Base-by-base conservation (phyloP, 2,797 vertebrate species). In the Benthosema pterotum region DNA sequence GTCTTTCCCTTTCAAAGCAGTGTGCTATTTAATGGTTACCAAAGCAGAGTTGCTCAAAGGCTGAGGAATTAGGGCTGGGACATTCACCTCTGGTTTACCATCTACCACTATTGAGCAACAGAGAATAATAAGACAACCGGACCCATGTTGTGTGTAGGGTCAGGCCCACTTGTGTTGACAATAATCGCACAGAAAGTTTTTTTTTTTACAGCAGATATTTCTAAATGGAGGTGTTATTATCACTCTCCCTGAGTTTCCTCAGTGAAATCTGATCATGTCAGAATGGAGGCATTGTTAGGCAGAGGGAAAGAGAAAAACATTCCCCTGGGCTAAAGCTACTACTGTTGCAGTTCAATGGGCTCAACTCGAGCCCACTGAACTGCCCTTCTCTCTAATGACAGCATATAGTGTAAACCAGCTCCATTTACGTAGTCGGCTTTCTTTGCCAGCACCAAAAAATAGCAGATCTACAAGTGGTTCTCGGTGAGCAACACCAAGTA, bases 271-370 rank as follows among this genome's bases (percentile, higher is more conserved):
- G 85, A 90, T 88, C 83, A 81, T 69, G 68, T 86, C 71, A 85
- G 78, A 91, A 89, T 83, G 78, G 82, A 74, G 60, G 75, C 83
- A 84, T 90, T 88, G 85, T 89, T 87, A 86, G 87, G 80, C 66
- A 74, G 69, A 74, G 64, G 63, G 69, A 75, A 63, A 67, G 60
- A 45, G 57, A 83, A 63, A 63, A 73, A 78, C 60, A 80, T 79
- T 53, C 80, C 80, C 77, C 67, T 25, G 9, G 81, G 87, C 76
- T 72, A 46, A 32, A 80, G 72, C 75, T 78, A 72, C 74, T 82
- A 72, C 72, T 77, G 83, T 78, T 75, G 50, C 78, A 61, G 63
- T 57, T 75, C 75, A 65, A 63, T 61, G 64, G 61, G 75, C 43
- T 81, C 65, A 67, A 60, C 38, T 60, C 67, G 48, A 53, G 69